Evolutionary conservation across 2,797 vertebrate genomes (phyloP).

Genomic region (Gymnodraco acuticeps): DNA sequence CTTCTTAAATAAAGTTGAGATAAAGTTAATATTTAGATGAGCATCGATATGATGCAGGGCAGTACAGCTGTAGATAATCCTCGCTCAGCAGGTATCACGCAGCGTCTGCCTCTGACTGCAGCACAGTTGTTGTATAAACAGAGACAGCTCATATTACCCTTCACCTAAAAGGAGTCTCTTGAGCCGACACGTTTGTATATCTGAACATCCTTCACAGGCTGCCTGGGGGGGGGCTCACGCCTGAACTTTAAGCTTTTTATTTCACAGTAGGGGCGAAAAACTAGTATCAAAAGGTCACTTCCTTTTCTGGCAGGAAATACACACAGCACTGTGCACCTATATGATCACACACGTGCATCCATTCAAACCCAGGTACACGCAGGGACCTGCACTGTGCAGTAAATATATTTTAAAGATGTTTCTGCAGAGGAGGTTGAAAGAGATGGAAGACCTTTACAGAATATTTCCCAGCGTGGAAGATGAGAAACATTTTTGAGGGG

Average conservation of each 20-base stretch:
- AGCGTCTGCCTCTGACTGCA: slow-evolving; percentile 49
- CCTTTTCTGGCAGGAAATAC: slow-evolving; percentile 44
- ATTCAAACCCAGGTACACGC: slow-evolving; percentile 28
- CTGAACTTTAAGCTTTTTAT: slow-evolving; percentile 74
- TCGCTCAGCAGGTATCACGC: slow-evolving; percentile 64
- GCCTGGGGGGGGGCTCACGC: slow-evolving; percentile 64
- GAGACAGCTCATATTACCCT: slow-evolving; percentile 72
- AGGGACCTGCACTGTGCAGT: slow-evolving; percentile 41
- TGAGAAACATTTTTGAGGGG: not conserved
- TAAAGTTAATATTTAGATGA: slow-evolving; percentile 44
- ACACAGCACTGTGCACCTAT: slow-evolving; percentile 31
- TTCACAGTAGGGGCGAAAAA: slow-evolving; percentile 61
- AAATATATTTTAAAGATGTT: slow-evolving; percentile 55
- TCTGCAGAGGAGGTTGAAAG: slow-evolving; percentile 62
- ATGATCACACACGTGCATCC: slow-evolving; percentile 10
- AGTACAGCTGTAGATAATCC: slow-evolving; percentile 49
- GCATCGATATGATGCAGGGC: slow-evolving; percentile 40
- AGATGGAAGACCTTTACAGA: slow-evolving; percentile 59
- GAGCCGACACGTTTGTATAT: slow-evolving; percentile 71
- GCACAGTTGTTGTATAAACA: slow-evolving; percentile 68
- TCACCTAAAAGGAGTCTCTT: slow-evolving; percentile 75
- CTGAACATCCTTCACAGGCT: slow-evolving; percentile 72
- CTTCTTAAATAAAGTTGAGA: slow-evolving; percentile 44
- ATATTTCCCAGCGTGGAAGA: slow-evolving; percentile 53
- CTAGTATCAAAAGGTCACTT: slow-evolving; percentile 64